Conservation (phyloP, 2,888 invertebrate species). For the Isoperla grammatica region DNA sequence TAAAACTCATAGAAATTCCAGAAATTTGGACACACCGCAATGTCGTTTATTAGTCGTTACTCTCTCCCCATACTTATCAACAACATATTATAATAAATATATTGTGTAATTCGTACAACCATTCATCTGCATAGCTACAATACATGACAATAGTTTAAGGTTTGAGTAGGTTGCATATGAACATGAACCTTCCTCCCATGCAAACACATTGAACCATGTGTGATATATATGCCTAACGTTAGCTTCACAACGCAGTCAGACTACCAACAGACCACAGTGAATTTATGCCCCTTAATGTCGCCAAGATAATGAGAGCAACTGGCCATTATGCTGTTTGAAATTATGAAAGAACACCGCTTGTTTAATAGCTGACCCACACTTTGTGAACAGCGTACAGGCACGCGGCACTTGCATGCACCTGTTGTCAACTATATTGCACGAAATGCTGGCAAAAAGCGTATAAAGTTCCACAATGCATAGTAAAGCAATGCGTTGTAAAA, state of each 20-base stretch:
- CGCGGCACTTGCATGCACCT: conserved; percentile 7
- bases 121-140: conserved; percentile 1
- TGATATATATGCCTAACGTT: background rate
- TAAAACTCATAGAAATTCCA: too few species aligned
- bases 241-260: background rate
- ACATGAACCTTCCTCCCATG: conserved; percentile 4
- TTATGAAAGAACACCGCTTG: conserved; percentile 2
- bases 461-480: conserved; percentile 9
- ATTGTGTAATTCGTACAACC: too few species aligned
- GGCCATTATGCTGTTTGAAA: conserved; percentile 8
- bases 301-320: conserved; percentile 14
- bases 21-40: too few species aligned
- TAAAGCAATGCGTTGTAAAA: conserved; percentile 2
- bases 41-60: too few species aligned
- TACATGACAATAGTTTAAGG: background rate
- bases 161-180: background rate
- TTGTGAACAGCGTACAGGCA: conserved; percentile 9
- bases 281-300: conserved; percentile 7
- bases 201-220: background rate
- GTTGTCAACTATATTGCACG: conserved; percentile 4
- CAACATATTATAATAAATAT: too few species aligned
- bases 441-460: conserved; percentile 10
- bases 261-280: background rate
- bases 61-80: too few species aligned
- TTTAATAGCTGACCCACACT: conserved; percentile 1